Evolutionary conservation across 2,113 vertebrate genomes (phyloP), one percentile per base, ranked within the genome.

Genomic region (Sinocyclocheilus anophthalmus): DNA sequence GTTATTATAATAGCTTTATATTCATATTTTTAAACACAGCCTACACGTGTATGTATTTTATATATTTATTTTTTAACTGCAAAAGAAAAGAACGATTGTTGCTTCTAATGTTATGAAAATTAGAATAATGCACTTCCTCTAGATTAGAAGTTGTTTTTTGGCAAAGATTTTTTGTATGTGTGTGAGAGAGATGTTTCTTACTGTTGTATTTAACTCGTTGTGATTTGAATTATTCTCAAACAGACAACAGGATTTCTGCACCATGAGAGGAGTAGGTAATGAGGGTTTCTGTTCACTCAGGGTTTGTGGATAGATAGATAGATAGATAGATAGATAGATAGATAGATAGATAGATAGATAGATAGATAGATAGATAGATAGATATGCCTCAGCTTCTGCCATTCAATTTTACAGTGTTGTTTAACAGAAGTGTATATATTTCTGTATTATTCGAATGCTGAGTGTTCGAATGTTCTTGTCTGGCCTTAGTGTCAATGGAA

Each of bases 21-120:
- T 75, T 48, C 2, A 45, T 48, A n/a, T 75, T 12, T 42, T 24
- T 42, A 24, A 2, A 33, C 18, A 53, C 0, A 37, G 37, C 37
- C 37, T 30, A 26, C 10, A 76, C 18, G 0, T 26, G 14, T 14
- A 22, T 22, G 3, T 48, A 33, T 14, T n/a, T 75, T 13, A 20
- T 72, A 9, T 88, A 90, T 7, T 13, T 16, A 22, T 26, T 26
- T n/a, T n/a, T 91, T 45, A 3, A 45, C 11, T 16, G n/a, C n/a
- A 50, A 50, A 48, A 5, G 1, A 76, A 76, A 24, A 16, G 0
- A 76, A 26, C 1, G 22, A 75, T n/a, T 22, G 11, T 45, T 73
- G 55, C 2, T 57, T 57, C 55, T 67, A 30, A 30, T 33, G 12
- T 30, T 16, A 33, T 7, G 63, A 39, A 33, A 39, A 8, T 70